Evolutionary conservation across 1,140 invertebrate genomes (phyloP), one percentile per base, ranked within the genome.

Genomic region (Tenebrio molitor): DNA sequence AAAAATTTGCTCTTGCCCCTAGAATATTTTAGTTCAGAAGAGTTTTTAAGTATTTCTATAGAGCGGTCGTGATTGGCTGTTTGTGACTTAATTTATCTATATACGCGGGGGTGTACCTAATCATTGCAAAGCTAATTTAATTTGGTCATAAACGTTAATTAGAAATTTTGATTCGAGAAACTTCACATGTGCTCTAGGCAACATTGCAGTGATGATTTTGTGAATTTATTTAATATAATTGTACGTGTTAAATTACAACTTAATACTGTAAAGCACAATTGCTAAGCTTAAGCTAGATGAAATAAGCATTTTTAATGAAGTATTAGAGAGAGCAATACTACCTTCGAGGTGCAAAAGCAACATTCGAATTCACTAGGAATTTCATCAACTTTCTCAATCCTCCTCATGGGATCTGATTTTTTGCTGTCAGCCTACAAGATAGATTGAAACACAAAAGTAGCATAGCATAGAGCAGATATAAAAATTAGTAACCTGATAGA

Each of bases 291-390:
- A 74, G 67, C 67, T 70, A 53, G 58, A 74, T 74, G 67, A 67
- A 29, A 10, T 39, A 74, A 70, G 72, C 67, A 58, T 44, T 72
- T 69, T 46, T 42, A 64, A 74, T 64, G 68, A 64, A 63, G 29
- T 76, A 75, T 69, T 74, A 77, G 66, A 73, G 66, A 72, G 76
- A 66, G 71, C 67, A 76, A 81, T 86, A 88, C 89, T 95, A 95
- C 94, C 93, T 95, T 95, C 83, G 93, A 91, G 84, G 92, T 93
- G 90, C 94, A 95, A 93, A 95, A 95, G 90, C 94, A 95, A 93
- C 94, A 95, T 90, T 95, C 94, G 89, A 94, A 94, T 88, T 95
- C 93, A 88, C 91, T 94, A 88, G 93, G 93, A 85, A 94, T 86
- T 85, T 92, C 91, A 84, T 91, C 90, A 81, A 91, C 84, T 87